These are phyloP conservation scores for Steinernema feltiae DNA, from an alignment of 1,140 invertebrate genomes.

Conservation along the genomic window DNA sequence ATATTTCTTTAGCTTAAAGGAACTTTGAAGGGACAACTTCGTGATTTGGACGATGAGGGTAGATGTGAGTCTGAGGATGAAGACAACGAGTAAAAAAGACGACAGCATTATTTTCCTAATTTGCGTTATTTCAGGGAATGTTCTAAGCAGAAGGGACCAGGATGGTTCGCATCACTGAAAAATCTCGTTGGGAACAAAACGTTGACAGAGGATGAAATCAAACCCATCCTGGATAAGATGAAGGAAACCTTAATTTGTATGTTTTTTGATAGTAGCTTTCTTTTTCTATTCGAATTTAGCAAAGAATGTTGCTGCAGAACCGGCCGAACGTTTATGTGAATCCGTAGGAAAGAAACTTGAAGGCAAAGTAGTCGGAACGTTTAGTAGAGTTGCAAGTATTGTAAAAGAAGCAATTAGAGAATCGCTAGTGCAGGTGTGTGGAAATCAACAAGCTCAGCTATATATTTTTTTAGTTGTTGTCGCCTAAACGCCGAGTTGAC, in stretches of 20 bases:
- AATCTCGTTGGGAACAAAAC: constrained; percentile 56
- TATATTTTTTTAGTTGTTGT: constrained; percentile 69
- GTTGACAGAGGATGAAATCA: constrained; percentile 66
- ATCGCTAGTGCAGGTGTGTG: constrained; percentile 45
- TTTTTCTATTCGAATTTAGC: constrained; percentile 58
- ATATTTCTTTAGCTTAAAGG: no score
- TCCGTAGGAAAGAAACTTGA: constrained; percentile 85
- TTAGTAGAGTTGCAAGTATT: constrained; percentile 70
- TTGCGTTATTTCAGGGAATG: constrained; percentile 61
- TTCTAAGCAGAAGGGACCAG: constrained; percentile 25
- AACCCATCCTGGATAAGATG: constrained; percentile 83
- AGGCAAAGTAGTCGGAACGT: constrained; percentile 70
- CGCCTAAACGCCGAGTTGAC: constrained; percentile 86
- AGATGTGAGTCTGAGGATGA: constrained; percentile 33
- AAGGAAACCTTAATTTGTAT: constrained; percentile 82
- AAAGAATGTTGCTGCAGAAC: constrained; percentile 96
- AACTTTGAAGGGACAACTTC: no score
- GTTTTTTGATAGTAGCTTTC: constrained; percentile 27
- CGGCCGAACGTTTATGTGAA: constrained; percentile 85
- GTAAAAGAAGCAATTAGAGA: constrained; percentile 74
- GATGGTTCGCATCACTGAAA: constrained; percentile 56
- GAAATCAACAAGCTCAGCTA: constrained; percentile 32
- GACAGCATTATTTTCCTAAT: constrained; percentile 67
- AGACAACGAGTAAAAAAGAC: constrained; percentile 25
- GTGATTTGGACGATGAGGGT: constrained; percentile 29